Evolutionary conservation across 2,113 vertebrate genomes (phyloP).

Genomic region (Alethe diademata): DNA sequence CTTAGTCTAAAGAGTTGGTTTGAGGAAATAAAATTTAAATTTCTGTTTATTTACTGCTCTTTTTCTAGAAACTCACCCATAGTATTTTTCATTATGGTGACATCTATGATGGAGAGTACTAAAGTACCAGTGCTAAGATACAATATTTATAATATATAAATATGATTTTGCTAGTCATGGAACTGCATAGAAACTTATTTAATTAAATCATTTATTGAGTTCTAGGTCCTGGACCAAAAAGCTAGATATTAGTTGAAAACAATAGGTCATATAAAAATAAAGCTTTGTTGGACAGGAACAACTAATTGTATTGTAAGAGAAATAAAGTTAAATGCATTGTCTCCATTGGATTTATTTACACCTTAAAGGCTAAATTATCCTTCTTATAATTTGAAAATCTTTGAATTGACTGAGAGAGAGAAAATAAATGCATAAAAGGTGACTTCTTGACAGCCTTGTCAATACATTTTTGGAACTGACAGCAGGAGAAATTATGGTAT

Average conservation of each 20-base stretch:
- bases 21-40: neutral
- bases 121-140: neutral
- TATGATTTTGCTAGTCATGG: neutral
- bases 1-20: neutral
- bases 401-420: slow-evolving; percentile 18
- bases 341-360: neutral
- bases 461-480: slow-evolving; percentile 45
- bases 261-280: neutral
- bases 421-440: slow-evolving; percentile 44
- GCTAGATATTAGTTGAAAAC: neutral
- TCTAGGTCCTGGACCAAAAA: neutral
- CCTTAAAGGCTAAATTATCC: slow-evolving; percentile 4
- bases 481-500: slow-evolving; percentile 42
- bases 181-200: neutral
- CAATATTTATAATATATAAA: neutral
- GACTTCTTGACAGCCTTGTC: slow-evolving; percentile 46
- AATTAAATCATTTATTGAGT: neutral
- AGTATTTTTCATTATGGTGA: neutral
- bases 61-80: neutral
- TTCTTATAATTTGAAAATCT: slow-evolving; percentile 29
- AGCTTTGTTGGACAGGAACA: neutral
- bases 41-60: neutral
- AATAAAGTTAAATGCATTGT: neutral
- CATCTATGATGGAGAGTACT: neutral
- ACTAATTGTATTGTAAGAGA: neutral